Base-by-base conservation (phyloP, 2,797 vertebrate genomes). In the Enteromius fasciolatus region DNA sequence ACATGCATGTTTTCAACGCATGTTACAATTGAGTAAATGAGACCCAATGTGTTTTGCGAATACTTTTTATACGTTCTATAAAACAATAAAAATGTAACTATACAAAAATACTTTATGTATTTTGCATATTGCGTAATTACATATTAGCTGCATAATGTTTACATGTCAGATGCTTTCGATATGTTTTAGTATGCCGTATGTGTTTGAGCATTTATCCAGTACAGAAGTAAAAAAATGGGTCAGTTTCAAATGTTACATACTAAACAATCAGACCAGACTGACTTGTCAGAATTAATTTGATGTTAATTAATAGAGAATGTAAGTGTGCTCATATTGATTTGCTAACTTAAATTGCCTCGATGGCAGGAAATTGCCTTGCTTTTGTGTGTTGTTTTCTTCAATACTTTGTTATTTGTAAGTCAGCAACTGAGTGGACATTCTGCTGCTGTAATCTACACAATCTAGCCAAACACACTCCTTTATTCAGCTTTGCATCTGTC, bases 151-250 rank as follows among this genome's bases (percentile, higher is more conserved):
- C 9, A 6, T 25, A 3, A 25, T 31, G 59, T 31, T 31, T 3
- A 31, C 15, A 31, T 63, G 31, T 63, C 17, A 17, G 0, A 23
- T 69, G 14, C 12, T 25, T 41, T 68, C 11, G 3, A 4, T 44
- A 44, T 44, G n/a, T 41, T 33, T 33, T 25, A 12, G 6, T 59
- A 59, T 25, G 57, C 15, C 15, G n/a, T n/a, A 5, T 48, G 5
- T 28, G 23, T 69, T 69, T 69, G 12, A 10, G 67, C 39, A 69
- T 69, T n/a, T 68, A 41, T 69, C n/a, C 66, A 68, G n/a, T 44
- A 9, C n/a, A 17, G 25, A 70, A 15, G 3, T 70, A 18, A 12
- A 59, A 12, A 59, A 23, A 2, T 25, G 12, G 57, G 23, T 15
- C 23, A 14, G 23, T 61, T 61, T 15, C 14, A 28, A 72, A 31